Base-by-base conservation (phyloP, 2,888 invertebrate genomes). In the Drosophila maculinotata region DNA sequence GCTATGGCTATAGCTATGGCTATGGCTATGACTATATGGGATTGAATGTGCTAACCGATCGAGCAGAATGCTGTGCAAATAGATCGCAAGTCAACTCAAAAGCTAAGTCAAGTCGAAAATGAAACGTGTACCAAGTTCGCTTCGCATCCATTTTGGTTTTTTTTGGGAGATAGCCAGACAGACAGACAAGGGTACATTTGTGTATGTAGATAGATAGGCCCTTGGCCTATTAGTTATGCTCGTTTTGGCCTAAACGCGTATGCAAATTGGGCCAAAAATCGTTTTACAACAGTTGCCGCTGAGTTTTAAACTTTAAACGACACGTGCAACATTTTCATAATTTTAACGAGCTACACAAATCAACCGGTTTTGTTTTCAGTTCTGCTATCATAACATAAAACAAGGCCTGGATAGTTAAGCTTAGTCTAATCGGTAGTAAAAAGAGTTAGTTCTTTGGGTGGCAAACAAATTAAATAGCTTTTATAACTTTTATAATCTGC, bases 31-130 rank as follows among this genome's bases (percentile, higher is more conserved):
- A 10, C 7, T 53, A 23, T 48, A n/a, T n/a, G 39, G 26, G 36
- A 10, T 48, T 44, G 42, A 38, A 54, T 71, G 71, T 71, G 69
- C 65, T 51, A 71, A 39, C 45, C 47, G 49, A 47, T 38, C 57
- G 26, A 42, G 45, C 72, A 45, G 70, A 76, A 73, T 38, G 69
- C 60, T 78, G 39, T 30, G 60, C 76, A 78, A 79, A 79, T 38
- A 64, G 62, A 57, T 57, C 49, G 64, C 63, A 69, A 48, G 28
- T 65, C 41, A 28, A 39, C 25, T 41, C 30, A 33, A 41, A n/a
- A 20, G 35, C 26, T 36, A 42, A 47, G 20, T 2, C 39, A 20
- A 39, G 47, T 52, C 59, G 20, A 17, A 17, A 10, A 3, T 26
- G 28, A 59, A 48, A 39, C 47, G 31, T 39, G 35, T 28, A 23